A percentile compares a stretch with the other conserved stretches of the same genome.
phyloP scores from a whole-genome alignment of 2,888 invertebrate genomes.

The Drosophila yooni region DNA sequence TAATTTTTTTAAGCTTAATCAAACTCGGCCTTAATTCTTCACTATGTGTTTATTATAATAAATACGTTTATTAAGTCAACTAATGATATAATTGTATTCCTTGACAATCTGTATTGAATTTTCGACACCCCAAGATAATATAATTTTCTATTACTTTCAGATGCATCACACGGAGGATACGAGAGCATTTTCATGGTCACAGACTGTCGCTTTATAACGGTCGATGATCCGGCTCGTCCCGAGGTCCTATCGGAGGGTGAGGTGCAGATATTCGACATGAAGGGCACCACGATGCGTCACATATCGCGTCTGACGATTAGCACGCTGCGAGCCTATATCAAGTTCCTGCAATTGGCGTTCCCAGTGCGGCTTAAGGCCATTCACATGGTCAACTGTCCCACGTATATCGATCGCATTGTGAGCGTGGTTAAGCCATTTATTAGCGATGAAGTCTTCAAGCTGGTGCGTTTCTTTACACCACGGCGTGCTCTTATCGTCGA shows the following conservation, averaged over 20 bases:
- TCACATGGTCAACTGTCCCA: conserved; percentile 88
- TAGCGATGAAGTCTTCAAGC: conserved; percentile 88
- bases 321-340: conserved; percentile 77
- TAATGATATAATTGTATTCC: neutral
- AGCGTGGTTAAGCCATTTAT: conserved; percentile 88
- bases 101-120: neutral
- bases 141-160: conserved; percentile 60
- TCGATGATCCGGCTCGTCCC: conserved; percentile 52
- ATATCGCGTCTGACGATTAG: conserved; percentile 86
- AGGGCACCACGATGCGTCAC: conserved; percentile 88
- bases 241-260: conserved; percentile 86
- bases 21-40: neutral
- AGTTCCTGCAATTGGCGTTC: conserved; percentile 80
- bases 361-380: conserved; percentile 83
- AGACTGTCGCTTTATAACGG: conserved; percentile 86
- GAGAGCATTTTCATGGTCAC: conserved; percentile 90
- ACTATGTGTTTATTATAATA: neutral
- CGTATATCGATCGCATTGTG: conserved; percentile 88
- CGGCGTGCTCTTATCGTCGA: neutral
- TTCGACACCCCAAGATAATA: neutral
- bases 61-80: neutral
- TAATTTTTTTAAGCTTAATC: neutral
- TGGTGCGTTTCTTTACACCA: conserved; percentile 85
- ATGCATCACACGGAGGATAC: conserved; percentile 88
- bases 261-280: conserved; percentile 90